phyloP scores from a whole-genome alignment of 2,888 invertebrate genomes.

The Auanema sp. region DNA sequence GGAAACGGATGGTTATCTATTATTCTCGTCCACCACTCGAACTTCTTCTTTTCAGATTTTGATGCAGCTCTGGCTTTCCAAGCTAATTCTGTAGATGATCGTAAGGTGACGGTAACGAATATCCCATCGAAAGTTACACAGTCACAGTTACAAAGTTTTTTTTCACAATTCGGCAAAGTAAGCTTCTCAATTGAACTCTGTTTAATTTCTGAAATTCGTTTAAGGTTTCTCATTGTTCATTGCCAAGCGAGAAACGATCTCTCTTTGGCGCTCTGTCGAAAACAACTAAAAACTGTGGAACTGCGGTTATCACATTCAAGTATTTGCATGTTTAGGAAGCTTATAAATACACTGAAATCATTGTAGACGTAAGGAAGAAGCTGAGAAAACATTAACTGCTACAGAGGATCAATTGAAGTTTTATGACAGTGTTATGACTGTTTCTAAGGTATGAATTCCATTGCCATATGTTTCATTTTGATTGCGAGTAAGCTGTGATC shows the following conservation, averaged over 20 bases:
- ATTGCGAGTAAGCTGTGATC: no score
- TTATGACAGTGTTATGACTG: constrained; percentile 61
- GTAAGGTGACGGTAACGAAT: constrained; percentile 58
- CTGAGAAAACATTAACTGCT: constrained; percentile 51
- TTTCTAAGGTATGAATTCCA: constrained; percentile 30
- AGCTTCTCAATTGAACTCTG: constrained; percentile 4
- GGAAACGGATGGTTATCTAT: constrained; percentile 50
- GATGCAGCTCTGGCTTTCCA: constrained; percentile 49
- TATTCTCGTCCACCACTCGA: constrained; percentile 5
- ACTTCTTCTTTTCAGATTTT: constrained; percentile 38
- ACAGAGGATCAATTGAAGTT: constrained; percentile 57
- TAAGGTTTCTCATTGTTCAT: constrained; percentile 48
- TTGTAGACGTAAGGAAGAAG: constrained; percentile 50
- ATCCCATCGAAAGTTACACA: constrained; percentile 58
- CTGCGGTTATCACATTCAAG: constrained; percentile 60
- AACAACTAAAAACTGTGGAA: constrained; percentile 49
- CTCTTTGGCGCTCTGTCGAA: constrained; percentile 58
- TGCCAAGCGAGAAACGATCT: constrained; percentile 56
- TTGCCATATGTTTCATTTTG: no score
- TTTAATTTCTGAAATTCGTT: constrained; percentile 6
- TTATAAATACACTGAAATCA: no score
- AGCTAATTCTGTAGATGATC: constrained; percentile 37
- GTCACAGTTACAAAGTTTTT: constrained; percentile 61
- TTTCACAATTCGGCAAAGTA: constrained; percentile 63
- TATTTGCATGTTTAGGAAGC: constrained; percentile 19